A percentile compares a stretch with the other conserved stretches of the same genome.
These are phyloP conservation scores for Ferdinandea cuprea DNA, from an alignment of 2,888 invertebrate species.

Conservation along the genomic window DNA sequence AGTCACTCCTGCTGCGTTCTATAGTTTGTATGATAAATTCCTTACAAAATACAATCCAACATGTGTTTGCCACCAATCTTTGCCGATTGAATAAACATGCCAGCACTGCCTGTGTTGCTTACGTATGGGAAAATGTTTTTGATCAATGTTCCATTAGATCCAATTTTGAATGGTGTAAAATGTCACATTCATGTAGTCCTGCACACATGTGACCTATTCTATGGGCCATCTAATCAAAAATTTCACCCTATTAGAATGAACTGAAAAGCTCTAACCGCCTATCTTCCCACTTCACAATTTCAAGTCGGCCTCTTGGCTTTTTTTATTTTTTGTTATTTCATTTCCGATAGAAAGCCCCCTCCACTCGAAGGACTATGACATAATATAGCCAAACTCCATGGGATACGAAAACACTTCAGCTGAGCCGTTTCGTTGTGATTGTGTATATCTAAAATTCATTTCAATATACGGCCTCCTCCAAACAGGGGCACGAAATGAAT, in stretches of 20 bases:
- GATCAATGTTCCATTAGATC: slow-evolving; percentile 25
- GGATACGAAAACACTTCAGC: slow-evolving; percentile 12
- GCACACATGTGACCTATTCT: slow-evolving; percentile 49
- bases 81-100: too few species aligned
- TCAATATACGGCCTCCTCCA: slow-evolving; percentile 33
- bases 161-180: slow-evolving; percentile 42
- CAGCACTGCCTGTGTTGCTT: too few species aligned
- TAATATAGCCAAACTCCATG: slow-evolving; percentile 28
- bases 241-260: slow-evolving; percentile 48
- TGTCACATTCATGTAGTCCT: slow-evolving; percentile 35
- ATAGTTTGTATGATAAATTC: too few species aligned
- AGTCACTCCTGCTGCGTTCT: too few species aligned
- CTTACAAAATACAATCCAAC: too few species aligned
- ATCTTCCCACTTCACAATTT: slow-evolving; percentile 6
- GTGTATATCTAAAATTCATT: slow-evolving; percentile 61
- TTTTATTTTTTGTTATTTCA: slow-evolving; percentile 49
- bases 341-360: slow-evolving; percentile 43
- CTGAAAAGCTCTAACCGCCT: slow-evolving; percentile 12
- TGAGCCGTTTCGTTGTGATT: neutral
- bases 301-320: slow-evolving; percentile 22
- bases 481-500: slow-evolving; percentile 62
- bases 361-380: slow-evolving; percentile 18
- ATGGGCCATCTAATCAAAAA: slow-evolving; percentile 44
- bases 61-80: too few species aligned
- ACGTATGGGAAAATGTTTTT: too few species aligned